phyloP scores from a whole-genome alignment of 2,888 invertebrate genomes.

The Luperina testacea region DNA sequence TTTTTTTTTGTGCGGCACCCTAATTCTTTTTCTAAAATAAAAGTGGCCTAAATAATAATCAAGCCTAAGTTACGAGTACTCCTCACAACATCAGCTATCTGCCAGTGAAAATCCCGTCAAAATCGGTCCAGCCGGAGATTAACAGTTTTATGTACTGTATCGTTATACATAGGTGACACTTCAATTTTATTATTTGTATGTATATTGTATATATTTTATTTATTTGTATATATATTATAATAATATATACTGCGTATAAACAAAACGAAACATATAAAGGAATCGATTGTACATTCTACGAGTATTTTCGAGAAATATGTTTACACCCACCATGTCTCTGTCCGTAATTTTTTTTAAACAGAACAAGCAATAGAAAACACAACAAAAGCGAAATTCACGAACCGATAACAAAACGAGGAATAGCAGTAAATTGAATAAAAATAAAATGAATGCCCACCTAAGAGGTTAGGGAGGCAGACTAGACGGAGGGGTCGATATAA shows the following conservation, averaged over 20 bases:
- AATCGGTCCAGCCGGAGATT: neutral
- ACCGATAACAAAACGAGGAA: constrained; percentile 43
- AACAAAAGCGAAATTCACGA: constrained; percentile 37
- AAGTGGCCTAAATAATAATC: too few relatives aligned
- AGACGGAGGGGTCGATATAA: constrained; percentile 50
- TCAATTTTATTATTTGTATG: too few relatives aligned
- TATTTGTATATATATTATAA: neutral
- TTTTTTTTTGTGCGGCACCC: too few relatives aligned
- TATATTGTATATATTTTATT: neutral
- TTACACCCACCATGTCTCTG: neutral
- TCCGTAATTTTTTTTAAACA: neutral
- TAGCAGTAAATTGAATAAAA: constrained; percentile 61
- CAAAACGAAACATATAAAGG: neutral
- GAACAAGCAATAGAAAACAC: constrained; percentile 11
- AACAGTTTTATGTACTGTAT: neutral
- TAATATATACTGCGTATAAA: neutral
- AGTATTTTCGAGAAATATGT: neutral
- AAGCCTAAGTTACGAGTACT: too few relatives aligned
- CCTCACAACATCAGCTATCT: too few relatives aligned
- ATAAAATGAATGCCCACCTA: constrained; percentile 51
- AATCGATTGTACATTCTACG: neutral
- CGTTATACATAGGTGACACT: too few relatives aligned
- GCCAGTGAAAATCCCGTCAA: too few relatives aligned
- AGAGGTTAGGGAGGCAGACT: constrained; percentile 31
- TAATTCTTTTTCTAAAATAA: too few relatives aligned